Evolutionary conservation across 2,113 vertebrate species (phyloP).

Genomic region (Sakesphorus luctuosus): DNA sequence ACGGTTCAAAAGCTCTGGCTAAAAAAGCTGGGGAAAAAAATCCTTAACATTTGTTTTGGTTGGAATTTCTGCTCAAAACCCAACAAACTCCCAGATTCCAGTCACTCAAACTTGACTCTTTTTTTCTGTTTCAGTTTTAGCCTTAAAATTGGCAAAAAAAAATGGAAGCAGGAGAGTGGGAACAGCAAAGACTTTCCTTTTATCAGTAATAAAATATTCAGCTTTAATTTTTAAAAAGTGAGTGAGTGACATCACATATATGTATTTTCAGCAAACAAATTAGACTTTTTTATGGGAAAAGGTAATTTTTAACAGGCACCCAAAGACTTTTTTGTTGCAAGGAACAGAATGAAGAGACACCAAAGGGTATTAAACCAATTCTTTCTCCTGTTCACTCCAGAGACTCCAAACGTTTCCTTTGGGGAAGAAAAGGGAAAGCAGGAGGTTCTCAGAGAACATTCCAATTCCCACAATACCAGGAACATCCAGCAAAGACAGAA

Average conservation of each 20-base stretch:
- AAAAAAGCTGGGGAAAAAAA: neutral
- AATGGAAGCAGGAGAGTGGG: neutral
- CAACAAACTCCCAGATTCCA: neutral
- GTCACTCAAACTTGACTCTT: neutral
- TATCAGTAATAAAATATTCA: neutral
- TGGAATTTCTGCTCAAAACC: neutral
- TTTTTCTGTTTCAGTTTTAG: neutral
- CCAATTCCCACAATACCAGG: neutral
- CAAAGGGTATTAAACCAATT: neutral
- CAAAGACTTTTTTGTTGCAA: neutral
- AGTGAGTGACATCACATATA: neutral
- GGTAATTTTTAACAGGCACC: neutral
- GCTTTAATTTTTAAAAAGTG: neutral
- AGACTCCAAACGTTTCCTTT: neutral
- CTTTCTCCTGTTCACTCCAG: neutral
- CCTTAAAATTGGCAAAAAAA: neutral
- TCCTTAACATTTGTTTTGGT: neutral
- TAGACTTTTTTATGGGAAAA: neutral
- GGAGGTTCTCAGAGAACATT: rapidly evolving
- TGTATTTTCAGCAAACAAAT: neutral
- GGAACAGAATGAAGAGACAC: neutral
- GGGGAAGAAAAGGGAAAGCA: neutral
- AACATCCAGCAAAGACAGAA: neutral
- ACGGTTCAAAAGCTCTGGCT: neutral
- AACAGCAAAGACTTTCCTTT: neutral